Percentiles rank a stretch among this genome's conserved stretches.
Evolutionary conservation across 2,797 vertebrate genomes (phyloP).

Genomic region (Ispidina picta): DNA sequence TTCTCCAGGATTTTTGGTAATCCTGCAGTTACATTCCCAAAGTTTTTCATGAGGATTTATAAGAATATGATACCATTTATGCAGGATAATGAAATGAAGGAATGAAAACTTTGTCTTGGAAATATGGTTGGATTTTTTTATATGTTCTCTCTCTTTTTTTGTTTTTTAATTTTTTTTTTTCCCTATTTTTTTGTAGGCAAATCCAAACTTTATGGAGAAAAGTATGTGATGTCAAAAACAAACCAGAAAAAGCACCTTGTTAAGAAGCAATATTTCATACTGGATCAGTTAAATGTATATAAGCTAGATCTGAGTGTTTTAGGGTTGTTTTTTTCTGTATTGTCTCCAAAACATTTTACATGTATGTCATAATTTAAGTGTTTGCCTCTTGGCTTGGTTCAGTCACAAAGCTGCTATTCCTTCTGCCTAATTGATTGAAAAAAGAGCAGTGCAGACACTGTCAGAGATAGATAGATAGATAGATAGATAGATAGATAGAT

Average conservation of each 20-base stretch:
- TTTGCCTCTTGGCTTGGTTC: not conserved
- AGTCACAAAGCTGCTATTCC: not conserved
- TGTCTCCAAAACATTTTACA: not conserved
- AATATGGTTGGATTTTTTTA: not conserved
- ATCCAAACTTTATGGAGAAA: not conserved
- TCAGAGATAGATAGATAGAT: too few species aligned
- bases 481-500: too few species aligned
- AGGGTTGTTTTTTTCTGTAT: fast-evolving
- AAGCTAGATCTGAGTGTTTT: not conserved
- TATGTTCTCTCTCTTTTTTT: not conserved
- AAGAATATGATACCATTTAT: not conserved
- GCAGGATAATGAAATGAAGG: not conserved
- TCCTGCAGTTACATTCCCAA: not conserved
- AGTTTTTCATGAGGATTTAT: not conserved
- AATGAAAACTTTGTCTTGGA: not conserved
- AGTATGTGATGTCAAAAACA: not conserved
- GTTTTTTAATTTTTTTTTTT: not conserved
- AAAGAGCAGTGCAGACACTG: not conserved
- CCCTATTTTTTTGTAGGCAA: not conserved
- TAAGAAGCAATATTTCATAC: not conserved
- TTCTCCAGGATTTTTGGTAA: fast-evolving
- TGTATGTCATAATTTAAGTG: not conserved
- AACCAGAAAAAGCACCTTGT: fast-evolving
- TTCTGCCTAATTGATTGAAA: not conserved
- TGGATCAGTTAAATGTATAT: not conserved